These are phyloP conservation scores for Mesorhabditis belari DNA, from an alignment of 2,888 invertebrate species.

Conservation along the genomic window DNA sequence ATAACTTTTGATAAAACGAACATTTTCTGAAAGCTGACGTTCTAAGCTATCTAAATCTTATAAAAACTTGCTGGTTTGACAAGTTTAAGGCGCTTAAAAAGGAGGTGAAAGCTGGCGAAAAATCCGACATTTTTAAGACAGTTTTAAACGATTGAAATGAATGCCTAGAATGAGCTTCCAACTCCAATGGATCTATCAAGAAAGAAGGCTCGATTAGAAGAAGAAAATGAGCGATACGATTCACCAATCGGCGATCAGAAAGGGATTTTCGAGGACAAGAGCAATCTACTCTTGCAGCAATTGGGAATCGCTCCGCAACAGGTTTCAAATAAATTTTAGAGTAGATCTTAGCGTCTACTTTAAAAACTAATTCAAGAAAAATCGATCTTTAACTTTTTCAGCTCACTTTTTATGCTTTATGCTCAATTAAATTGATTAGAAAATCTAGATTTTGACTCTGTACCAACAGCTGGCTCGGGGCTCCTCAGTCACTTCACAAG, in stretches of 20 bases:
- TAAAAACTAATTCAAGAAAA: background rate
- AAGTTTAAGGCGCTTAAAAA: background rate
- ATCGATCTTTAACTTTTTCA: background rate
- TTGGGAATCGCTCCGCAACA: background rate
- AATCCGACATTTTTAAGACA: background rate
- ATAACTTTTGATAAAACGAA: no score
- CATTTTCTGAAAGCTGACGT: no score
- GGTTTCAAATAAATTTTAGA: background rate
- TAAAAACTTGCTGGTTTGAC: background rate
- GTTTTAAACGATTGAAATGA: background rate
- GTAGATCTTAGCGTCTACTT: background rate
- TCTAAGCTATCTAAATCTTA: background rate
- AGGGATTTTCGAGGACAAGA: background rate
- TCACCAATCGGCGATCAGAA: background rate
- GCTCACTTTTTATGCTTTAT: background rate
- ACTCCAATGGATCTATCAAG: background rate
- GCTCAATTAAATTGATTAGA: no score
- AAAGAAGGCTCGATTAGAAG: no score
- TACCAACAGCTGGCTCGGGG: no score
- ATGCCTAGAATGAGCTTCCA: background rate
- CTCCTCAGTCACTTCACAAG: background rate
- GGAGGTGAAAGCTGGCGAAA: background rate
- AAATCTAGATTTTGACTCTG: no score
- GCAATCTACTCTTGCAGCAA: background rate
- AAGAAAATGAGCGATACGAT: no score